phyloP scores from a whole-genome alignment of 2,888 invertebrate genomes.

The Pyrgus malvae region DNA sequence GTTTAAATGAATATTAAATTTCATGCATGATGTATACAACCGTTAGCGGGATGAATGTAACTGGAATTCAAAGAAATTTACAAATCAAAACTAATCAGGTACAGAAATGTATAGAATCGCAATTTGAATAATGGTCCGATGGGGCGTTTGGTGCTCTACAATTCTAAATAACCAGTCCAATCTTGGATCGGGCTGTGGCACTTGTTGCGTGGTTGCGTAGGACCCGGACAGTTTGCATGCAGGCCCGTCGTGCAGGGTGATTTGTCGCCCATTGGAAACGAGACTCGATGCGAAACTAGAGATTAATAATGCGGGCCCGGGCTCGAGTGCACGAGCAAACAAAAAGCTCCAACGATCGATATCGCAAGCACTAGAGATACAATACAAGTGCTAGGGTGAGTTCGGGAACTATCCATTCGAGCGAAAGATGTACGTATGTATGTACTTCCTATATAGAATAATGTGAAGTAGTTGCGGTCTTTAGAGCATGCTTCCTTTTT shows the following conservation, averaged over 20 bases:
- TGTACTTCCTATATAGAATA: neutral
- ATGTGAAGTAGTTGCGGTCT: neutral
- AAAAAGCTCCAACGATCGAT: slow-evolving; percentile 24
- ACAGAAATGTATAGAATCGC: neutral
- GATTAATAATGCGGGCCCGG: slow-evolving; percentile 27
- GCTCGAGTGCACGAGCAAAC: slow-evolving; percentile 20
- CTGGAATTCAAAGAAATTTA: neutral
- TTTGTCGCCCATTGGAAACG: slow-evolving; percentile 50
- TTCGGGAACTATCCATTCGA: neutral
- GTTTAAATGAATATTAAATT: too few relatives aligned
- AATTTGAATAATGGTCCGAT: slow-evolving; percentile 11
- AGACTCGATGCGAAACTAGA: slow-evolving; percentile 35
- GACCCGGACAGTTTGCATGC: slow-evolving; percentile 56
- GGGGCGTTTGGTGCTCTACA: neutral
- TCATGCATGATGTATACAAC: too few relatives aligned
- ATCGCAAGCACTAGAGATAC: slow-evolving; percentile 23
- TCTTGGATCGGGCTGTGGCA: slow-evolving; percentile 53
- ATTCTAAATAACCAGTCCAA: slow-evolving; percentile 14
- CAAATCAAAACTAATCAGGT: neutral
- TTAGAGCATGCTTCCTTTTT: neutral
- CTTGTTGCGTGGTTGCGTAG: slow-evolving; percentile 59
- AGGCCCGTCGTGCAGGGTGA: slow-evolving; percentile 52
- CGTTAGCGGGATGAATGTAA: neutral
- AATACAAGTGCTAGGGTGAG: slow-evolving; percentile 9
- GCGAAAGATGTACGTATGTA: neutral